phyloP scores from a whole-genome alignment of 1,140 invertebrate genomes.

The Tribolium madens region DNA sequence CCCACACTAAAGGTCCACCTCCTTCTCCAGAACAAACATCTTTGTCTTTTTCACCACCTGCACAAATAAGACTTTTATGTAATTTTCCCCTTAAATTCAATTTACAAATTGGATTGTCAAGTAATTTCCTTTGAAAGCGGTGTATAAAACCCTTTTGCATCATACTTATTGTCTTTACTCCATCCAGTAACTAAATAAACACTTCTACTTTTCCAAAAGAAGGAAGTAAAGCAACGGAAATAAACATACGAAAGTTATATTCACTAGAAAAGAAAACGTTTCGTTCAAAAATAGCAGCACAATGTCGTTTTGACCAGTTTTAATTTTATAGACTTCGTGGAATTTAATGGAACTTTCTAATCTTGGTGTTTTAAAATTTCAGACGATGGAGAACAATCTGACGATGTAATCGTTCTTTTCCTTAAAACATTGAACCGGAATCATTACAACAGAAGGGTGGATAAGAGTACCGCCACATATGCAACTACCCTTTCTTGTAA shows the following conservation, averaged over 20 bases:
- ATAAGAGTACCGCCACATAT: constrained; percentile 82
- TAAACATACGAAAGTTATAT: constrained; percentile 25
- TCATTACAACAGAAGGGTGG: constrained; percentile 76
- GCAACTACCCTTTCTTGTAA: constrained; percentile 73
- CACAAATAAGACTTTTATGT: constrained; percentile 78
- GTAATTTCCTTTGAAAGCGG: constrained; percentile 33
- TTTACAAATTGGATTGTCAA: constrained; percentile 67
- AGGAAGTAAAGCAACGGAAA: too few relatives aligned
- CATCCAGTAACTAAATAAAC: constrained; percentile 15
- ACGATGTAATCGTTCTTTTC: constrained; percentile 66
- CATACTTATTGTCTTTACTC: constrained; percentile 21
- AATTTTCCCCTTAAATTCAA: constrained; percentile 70
- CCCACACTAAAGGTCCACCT: constrained; percentile 68
- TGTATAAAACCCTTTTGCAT: background rate
- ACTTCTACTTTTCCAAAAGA: background rate
- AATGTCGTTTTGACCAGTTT: constrained; percentile 13
- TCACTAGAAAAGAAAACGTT: background rate
- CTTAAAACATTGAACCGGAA: constrained; percentile 74
- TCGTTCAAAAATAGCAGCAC: constrained; percentile 37
- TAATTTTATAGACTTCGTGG: background rate
- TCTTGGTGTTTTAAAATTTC: constrained; percentile 81
- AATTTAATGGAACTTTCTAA: background rate
- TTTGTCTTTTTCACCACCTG: constrained; percentile 73
- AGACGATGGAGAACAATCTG: constrained; percentile 79
- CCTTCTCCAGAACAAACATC: constrained; percentile 75